These are phyloP conservation scores for Cetoscarus ocellatus DNA, from an alignment of 2,797 vertebrate genomes.

Conservation along the genomic window DNA sequence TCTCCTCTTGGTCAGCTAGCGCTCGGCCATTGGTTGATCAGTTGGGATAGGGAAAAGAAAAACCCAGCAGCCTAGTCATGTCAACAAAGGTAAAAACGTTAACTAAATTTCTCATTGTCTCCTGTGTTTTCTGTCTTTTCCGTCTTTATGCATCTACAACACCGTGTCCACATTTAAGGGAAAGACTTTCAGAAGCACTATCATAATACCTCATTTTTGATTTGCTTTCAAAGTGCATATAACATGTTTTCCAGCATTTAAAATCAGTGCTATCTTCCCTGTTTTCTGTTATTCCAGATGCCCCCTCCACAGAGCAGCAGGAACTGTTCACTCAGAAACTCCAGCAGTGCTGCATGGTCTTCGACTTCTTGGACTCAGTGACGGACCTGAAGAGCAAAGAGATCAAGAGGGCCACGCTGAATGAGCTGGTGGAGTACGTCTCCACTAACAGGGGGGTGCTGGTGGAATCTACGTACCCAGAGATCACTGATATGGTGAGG, in stretches of 20 bases:
- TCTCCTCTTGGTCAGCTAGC: no score
- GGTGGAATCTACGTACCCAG: constrained; percentile 94
- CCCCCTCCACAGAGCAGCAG: constrained; percentile 93
- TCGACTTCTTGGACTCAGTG: constrained; percentile 97
- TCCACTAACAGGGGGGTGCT: constrained; percentile 97
- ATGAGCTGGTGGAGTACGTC: constrained; percentile 97
- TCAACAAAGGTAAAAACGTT: no score
- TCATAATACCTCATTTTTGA: constrained; percentile 5
- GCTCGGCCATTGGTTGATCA: no score
- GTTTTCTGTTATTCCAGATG: constrained; percentile 85
- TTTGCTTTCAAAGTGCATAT: constrained; percentile 7
- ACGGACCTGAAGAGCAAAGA: constrained; percentile 98
- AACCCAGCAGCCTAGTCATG: no score
- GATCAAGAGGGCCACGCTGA: constrained; percentile 96
- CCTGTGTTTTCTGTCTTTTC: no score
- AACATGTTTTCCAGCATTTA: background rate
- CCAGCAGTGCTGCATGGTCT: constrained; percentile 96
- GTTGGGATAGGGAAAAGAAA: no score
- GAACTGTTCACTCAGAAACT: constrained; percentile 97
- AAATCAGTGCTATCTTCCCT: constrained; percentile 32
- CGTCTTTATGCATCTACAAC: no score
- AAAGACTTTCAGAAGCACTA: no score
- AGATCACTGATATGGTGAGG: constrained; percentile 97
- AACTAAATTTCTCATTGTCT: no score
- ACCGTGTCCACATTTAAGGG: no score